Conservation (phyloP, 2,113 vertebrate species). For the Tringa solitaria region DNA sequence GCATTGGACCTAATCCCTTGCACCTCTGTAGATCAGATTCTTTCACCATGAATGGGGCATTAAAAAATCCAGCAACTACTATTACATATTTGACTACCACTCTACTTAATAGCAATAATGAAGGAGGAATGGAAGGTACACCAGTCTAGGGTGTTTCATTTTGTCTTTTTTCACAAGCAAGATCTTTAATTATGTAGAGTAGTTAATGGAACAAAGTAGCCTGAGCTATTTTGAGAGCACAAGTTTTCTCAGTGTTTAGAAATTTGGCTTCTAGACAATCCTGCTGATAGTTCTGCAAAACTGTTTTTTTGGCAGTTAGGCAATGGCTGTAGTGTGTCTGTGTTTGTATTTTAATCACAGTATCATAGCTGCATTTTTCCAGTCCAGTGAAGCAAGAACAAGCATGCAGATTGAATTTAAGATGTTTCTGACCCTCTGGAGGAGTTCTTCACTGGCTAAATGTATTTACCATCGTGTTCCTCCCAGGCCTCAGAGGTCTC, state of each 20-base stretch:
- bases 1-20: neutral
- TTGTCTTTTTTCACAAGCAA: neutral
- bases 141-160: neutral
- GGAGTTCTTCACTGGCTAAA: neutral
- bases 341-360: slow-evolving; percentile 48
- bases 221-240: neutral
- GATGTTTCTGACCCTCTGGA: neutral
- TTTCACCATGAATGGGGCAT: neutral
- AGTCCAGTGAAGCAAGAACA: slow-evolving; percentile 39
- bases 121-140: neutral
- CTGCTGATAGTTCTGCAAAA: slow-evolving; percentile 44
- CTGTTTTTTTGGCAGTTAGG: slow-evolving; percentile 21
- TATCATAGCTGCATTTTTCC: slow-evolving; percentile 40
- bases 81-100: neutral
- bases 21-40: neutral
- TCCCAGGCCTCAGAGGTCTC: neutral
- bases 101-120: neutral
- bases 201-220: neutral
- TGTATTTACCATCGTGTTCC: neutral
- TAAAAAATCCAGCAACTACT: neutral
- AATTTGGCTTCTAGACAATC: slow-evolving; percentile 36
- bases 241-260: slow-evolving; percentile 18
- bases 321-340: neutral
- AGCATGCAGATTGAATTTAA: slow-evolving; percentile 34
- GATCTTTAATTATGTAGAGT: slow-evolving; percentile 9